phyloP scores from a whole-genome alignment of 1,140 invertebrate species.

The Zaprionus capensis region DNA sequence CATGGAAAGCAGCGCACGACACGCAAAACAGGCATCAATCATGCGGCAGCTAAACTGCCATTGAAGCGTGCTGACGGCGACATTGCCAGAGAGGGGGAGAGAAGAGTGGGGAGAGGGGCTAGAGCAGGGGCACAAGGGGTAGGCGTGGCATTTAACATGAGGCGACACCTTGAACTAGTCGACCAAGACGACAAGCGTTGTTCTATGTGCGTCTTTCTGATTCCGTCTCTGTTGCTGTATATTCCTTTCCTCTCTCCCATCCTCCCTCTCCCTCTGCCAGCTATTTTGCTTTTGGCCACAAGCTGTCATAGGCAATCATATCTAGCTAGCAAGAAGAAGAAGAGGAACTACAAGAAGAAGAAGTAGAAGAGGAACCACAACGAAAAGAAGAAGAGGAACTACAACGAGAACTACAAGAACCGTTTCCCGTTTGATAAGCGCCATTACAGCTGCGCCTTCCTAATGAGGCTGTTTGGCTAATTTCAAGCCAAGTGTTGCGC shows the following conservation, averaged over 20 bases:
- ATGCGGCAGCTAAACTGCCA: conserved; percentile 70
- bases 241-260: not conserved
- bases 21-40: conserved; percentile 83
- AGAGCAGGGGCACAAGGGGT: not conserved
- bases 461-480: conserved; percentile 75
- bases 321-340: conserved; percentile 39
- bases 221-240: not conserved
- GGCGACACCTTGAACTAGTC: conserved; percentile 60
- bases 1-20: conserved; percentile 59
- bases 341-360: not conserved
- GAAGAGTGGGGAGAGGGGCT: not conserved
- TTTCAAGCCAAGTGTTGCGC: conserved; percentile 57
- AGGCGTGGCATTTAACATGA: conserved; percentile 46
- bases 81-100: not conserved
- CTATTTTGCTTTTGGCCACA: conserved; percentile 31
- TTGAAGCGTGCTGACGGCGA: conserved; percentile 57
- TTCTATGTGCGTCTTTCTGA: conserved; percentile 1
- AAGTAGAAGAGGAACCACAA: conserved; percentile 6
- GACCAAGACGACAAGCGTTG: conserved; percentile 24
- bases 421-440: conserved; percentile 62
- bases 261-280: not conserved
- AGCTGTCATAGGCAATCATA: conserved; percentile 77
- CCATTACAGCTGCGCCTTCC: conserved; percentile 27
- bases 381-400: conserved; percentile 9
- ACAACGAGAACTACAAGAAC: conserved; percentile 23